phyloP scores from a whole-genome alignment of 2,888 invertebrate genomes.

The Hyposoter dolosus region DNA sequence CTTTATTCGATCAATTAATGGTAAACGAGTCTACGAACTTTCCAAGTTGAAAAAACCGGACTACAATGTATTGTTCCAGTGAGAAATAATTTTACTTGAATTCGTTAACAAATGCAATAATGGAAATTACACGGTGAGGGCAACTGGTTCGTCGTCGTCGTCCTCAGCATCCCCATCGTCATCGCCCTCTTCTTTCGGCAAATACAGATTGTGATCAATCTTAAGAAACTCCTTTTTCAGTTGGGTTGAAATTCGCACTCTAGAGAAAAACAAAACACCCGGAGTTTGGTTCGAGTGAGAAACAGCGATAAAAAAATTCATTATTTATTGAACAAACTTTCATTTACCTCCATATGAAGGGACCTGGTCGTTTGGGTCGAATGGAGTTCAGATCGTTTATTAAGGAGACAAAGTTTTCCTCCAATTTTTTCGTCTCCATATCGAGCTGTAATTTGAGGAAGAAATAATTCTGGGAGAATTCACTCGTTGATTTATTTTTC shows the following conservation, averaged over 20 bases:
- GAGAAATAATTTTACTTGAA: conserved; percentile 35
- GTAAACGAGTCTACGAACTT: background rate
- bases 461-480: background rate
- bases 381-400: conserved; percentile 88
- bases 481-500: background rate
- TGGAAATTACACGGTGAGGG: conserved; percentile 48
- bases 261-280: conserved; percentile 77
- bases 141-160: conserved; percentile 70
- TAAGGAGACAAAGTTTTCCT: conserved; percentile 90
- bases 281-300: background rate
- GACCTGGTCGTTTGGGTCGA: conserved; percentile 89
- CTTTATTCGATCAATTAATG: too few species aligned
- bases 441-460: conserved; percentile 87
- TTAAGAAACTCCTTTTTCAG: conserved; percentile 89
- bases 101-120: conserved; percentile 40
- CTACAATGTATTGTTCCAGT: background rate
- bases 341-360: conserved; percentile 89
- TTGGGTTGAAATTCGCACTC: conserved; percentile 88
- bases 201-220: conserved; percentile 86
- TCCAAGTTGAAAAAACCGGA: background rate
- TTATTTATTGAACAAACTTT: conserved; percentile 61
- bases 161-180: conserved; percentile 77
- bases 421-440: conserved; percentile 90
- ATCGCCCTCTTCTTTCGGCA: conserved; percentile 67
- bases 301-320: background rate